Evolutionary conservation across 2,113 vertebrate genomes (phyloP).

Genomic region (Hydrochoerus hydrochaeris): DNA sequence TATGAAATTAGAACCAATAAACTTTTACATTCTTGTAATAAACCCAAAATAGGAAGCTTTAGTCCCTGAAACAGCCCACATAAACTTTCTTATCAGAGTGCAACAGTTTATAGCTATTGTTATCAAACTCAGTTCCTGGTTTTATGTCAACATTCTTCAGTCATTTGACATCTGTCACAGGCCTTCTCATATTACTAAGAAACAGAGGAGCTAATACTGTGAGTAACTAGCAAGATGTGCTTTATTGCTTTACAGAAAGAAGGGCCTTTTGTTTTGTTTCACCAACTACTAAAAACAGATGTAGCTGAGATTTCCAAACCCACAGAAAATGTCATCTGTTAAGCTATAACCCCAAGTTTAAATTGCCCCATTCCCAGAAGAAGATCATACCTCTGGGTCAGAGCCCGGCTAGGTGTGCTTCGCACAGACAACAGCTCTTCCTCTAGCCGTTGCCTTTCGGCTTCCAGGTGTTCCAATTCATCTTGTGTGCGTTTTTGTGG

Average conservation of each 20-base stretch:
- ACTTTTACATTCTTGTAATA: slow-evolving; percentile 68
- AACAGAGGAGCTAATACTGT: slow-evolving; percentile 55
- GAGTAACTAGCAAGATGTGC: background rate
- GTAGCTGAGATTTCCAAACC: slow-evolving; percentile 48
- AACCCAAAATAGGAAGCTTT: slow-evolving; percentile 68
- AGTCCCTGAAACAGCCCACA: slow-evolving; percentile 61
- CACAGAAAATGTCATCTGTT: slow-evolving; percentile 48
- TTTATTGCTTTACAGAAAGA: slow-evolving; percentile 51
- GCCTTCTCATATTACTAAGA: slow-evolving; percentile 71
- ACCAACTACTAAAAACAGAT: background rate
- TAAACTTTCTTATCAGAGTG: slow-evolving; percentile 76
- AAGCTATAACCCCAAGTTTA: slow-evolving; percentile 50
- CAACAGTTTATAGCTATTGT: slow-evolving; percentile 68
- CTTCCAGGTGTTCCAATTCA: slow-evolving; percentile 88
- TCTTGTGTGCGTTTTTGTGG: slow-evolving; percentile 85
- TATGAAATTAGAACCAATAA: slow-evolving; percentile 61
- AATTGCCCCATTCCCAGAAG: background rate
- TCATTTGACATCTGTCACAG: slow-evolving; percentile 77
- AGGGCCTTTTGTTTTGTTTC: slow-evolving; percentile 62
- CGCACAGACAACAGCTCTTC: slow-evolving; percentile 87
- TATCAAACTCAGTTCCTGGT: slow-evolving; percentile 65
- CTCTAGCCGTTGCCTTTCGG: slow-evolving; percentile 88
- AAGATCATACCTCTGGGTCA: slow-evolving; percentile 88
- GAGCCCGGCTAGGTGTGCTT: slow-evolving; percentile 86
- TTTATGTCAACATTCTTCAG: slow-evolving; percentile 76